Evolutionary conservation across 1,140 invertebrate species (phyloP), one percentile per base, ranked within the genome.

Genomic region (Zaprionus taronus): DNA sequence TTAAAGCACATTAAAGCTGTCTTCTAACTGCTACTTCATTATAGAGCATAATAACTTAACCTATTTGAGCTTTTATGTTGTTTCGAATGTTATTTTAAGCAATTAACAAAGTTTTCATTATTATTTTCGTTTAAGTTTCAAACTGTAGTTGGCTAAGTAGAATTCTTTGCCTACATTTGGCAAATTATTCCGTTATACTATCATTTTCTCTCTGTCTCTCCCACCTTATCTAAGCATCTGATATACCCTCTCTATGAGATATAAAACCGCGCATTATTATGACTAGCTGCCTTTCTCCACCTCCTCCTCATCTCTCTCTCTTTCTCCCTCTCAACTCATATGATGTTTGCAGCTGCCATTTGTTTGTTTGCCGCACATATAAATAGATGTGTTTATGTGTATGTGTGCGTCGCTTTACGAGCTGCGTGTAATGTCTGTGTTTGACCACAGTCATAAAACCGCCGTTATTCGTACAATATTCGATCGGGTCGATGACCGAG

Each of bases 401-500:
- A 34, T 51, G 64, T 72, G 55, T 66, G 68, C 38, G 36, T 68
- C 31, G 20, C 22, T 68, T 55, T 47, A 51, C 57, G 12, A 24
- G n/a, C 7, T 72, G 49, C 65, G 63, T 62, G 60, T 62, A 51
- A 47, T 66, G 65, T 57, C 15, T 57, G 44, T 53, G 55, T 44
- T 61, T 66, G 63, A 67, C 17, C 49, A 49, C 36, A 57, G 17
- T 57, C 15, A 72, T 53, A 69, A 65, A 72, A 84, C 49, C 76
- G 41, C 65, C 57, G 55, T 47, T 47, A 20, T 20, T 68, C 14
- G 36, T 55, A 64, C 20, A 44, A 49, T 49, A 47, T 83, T 78
- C 49, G 69, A 69, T 68, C 49, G 53, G 60, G 53, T 67, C 34
- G 28, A 53, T 44, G 53, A 17, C 24, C 53, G 53, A 2, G 14